Base-by-base conservation (phyloP, 2,797 vertebrate genomes). In the Discoglossus pictus region DNA sequence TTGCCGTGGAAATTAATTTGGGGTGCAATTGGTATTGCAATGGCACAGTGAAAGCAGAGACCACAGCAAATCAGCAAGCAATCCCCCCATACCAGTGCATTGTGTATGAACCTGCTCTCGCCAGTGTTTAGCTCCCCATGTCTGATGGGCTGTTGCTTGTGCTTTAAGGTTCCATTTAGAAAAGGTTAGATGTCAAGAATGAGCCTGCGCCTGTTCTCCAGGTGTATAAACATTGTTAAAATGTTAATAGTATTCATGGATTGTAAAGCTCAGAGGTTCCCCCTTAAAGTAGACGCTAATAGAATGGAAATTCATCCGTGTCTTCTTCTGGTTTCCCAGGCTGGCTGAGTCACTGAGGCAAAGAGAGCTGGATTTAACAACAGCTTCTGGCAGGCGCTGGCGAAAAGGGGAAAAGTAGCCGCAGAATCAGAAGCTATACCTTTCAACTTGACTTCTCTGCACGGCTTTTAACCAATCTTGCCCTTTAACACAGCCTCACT, bases 171-270 rank as follows among this genome's bases (percentile, higher is more conserved):
- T 71, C 60, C 68, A 71, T 71, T 71, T 71, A 71, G 52, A 71
- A 71, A 71, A 71, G 68, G 68, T 71, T 62, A 71, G 25, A 58
- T 71, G 68, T 71, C 68, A 71, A 71, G 53, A 71, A 64, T 64
- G 38, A 71, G 60, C 36, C 68, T 71, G 58, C 18, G 52, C 61
- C 61, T 71, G 60, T 71, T 71, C 61, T 71, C 68, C 53, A 71
- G 68, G 68, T 71, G 61, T 71, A 71, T 71, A 71, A 71, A 71
- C 68, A 71, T 61, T 58, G 68, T 71, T 71, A 71, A 70, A 71
- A 71, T 71, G 61, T 71, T 71, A 71, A 71, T 71, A 46, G 68
- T 71, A 71, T 71, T 71, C 68, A 71, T 71, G 61, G 60, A 71
- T 71, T 71, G 68, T 64, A 71, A 71, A 71, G 68, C 68, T 64